Evolutionary conservation across 2,888 invertebrate genomes (phyloP).

Genomic region (Ommatoiulus sabulosus): DNA sequence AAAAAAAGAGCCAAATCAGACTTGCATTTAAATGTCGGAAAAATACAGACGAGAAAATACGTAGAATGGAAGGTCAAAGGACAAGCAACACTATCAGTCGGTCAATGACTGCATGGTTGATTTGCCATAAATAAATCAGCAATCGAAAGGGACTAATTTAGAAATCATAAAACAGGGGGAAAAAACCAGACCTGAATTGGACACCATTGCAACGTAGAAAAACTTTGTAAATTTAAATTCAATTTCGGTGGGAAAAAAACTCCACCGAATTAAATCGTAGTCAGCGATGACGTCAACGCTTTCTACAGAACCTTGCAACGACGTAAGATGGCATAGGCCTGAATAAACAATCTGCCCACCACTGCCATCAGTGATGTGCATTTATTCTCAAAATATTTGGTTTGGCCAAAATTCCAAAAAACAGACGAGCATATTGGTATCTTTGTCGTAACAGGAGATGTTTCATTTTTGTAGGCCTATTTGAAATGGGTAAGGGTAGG

Average conservation of each 20-base stretch:
- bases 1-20: no score
- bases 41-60: background rate
- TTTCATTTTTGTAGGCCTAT: background rate
- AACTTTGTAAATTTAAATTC: background rate
- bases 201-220: background rate
- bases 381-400: conserved; percentile 4
- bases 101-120: background rate
- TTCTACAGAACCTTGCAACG: background rate
- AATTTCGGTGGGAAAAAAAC: no score
- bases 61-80: background rate
- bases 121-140: background rate
- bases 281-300: background rate
- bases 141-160: background rate
- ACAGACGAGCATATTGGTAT: background rate
- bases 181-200: background rate
- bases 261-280: background rate
- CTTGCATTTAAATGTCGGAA: conserved; percentile 5
- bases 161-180: background rate
- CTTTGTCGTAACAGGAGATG: background rate
- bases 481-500: background rate
- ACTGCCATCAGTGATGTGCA: background rate
- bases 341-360: conserved; percentile 14
- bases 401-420: background rate
- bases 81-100: background rate
- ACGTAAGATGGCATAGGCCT: background rate